These are phyloP conservation scores for Tromatobia lineatoria DNA, from an alignment of 2,888 invertebrate genomes.

Conservation along the genomic window DNA sequence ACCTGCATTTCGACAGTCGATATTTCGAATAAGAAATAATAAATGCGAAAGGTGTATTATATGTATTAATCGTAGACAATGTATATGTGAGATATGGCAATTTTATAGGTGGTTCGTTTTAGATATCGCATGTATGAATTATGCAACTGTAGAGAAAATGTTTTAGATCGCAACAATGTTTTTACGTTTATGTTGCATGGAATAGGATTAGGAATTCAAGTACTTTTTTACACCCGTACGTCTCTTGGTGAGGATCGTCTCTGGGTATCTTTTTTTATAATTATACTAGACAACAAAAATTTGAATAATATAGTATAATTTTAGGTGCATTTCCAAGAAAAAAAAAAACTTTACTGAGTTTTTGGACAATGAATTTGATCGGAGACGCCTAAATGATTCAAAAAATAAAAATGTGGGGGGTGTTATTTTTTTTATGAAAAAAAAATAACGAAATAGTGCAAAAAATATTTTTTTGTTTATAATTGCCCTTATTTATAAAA, in stretches of 20 bases:
- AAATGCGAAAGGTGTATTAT: constrained; percentile 64
- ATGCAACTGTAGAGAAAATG: constrained; percentile 46
- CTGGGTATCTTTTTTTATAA: background rate
- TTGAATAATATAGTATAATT: background rate
- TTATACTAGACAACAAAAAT: background rate
- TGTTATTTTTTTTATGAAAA: no score
- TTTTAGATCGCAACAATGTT: constrained; percentile 42
- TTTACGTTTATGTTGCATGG: constrained; percentile 22
- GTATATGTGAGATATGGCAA: constrained; percentile 64
- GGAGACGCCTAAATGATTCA: background rate
- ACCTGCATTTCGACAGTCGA: constrained; percentile 36
- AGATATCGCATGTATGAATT: constrained; percentile 30
- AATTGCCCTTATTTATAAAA: no score
- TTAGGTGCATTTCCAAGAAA: background rate
- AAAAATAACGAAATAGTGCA: no score
- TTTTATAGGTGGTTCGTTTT: constrained; percentile 46
- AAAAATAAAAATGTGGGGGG: constrained; percentile 1
- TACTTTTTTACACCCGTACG: constrained; percentile 31
- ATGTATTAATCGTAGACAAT: constrained; percentile 65
- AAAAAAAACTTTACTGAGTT: background rate
- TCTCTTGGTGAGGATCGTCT: constrained; percentile 33
- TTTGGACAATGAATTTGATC: background rate
- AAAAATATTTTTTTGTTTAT: no score
- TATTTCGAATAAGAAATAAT: background rate
- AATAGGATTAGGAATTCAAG: constrained; percentile 26